Conservation (phyloP, 2,888 invertebrate species). For the Tholera decimalis region DNA sequence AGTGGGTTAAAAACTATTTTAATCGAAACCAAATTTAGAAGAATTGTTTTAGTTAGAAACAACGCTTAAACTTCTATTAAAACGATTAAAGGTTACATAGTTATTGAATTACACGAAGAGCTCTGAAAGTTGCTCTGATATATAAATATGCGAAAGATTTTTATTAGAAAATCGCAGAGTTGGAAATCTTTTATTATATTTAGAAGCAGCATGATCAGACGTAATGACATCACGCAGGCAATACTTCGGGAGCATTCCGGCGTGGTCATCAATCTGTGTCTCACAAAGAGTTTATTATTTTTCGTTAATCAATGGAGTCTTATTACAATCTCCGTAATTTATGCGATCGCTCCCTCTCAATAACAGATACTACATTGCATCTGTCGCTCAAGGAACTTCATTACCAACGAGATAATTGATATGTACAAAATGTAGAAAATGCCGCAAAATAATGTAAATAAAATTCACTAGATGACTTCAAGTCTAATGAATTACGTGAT, state of each 20-base stretch:
- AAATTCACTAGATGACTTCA: neutral
- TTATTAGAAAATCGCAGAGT: neutral
- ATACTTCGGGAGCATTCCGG: slow-evolving; percentile 13
- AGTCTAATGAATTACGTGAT: neutral
- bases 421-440: neutral
- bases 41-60: neutral
- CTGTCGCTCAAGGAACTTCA: slow-evolving; percentile 2
- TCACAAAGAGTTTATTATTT: slow-evolving; percentile 29
- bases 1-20: too few species aligned
- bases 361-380: slow-evolving; percentile 1
- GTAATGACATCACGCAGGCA: slow-evolving; percentile 15
- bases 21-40: neutral
- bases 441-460: neutral
- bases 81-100: slow-evolving; percentile 19
- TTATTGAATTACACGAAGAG: neutral
- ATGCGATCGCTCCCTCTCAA: slow-evolving; percentile 12
- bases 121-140: neutral
- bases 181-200: slow-evolving; percentile 3
- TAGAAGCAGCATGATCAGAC: slow-evolving; percentile 3
- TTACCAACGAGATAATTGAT: slow-evolving; percentile 1
- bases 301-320: slow-evolving; percentile 35
- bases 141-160: neutral
- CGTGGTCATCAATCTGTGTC: slow-evolving; percentile 26
- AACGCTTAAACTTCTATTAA: slow-evolving; percentile 8
- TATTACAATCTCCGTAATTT: slow-evolving; percentile 30